Conservation (phyloP, 2,888 invertebrate genomes). For the Meandrusa payeni region DNA sequence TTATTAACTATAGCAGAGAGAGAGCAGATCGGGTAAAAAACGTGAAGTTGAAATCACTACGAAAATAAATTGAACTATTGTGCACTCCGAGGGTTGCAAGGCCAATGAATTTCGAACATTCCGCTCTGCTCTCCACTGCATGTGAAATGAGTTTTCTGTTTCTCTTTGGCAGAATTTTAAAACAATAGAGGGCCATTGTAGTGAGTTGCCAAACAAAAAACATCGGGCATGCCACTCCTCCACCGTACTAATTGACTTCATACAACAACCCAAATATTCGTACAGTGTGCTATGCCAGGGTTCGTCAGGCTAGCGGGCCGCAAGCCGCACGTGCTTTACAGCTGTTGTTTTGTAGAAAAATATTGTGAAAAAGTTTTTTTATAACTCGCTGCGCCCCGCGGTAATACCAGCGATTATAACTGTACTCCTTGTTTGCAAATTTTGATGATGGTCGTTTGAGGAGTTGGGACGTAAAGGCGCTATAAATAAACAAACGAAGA, state of each 20-base stretch:
- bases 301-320: conserved; percentile 1
- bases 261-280: conserved; percentile 11
- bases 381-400: no score
- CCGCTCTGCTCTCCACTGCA: conserved; percentile 2
- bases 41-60: conserved; percentile 4
- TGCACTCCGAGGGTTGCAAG: conserved; percentile 1
- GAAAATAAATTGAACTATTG: conserved; percentile 12
- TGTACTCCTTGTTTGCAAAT: no score
- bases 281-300: not conserved
- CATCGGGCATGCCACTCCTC: conserved; percentile 11
- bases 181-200: conserved; percentile 23
- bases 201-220: conserved; percentile 20
- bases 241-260: conserved; percentile 23
- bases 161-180: conserved; percentile 19
- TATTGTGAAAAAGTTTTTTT: no score
- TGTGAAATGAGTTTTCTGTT: conserved; percentile 21
- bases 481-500: no score
- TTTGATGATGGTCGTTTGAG: no score
- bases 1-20: not conserved
- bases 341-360: no score
- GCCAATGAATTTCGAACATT: conserved; percentile 17
- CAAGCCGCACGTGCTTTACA: no score
- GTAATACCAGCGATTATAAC: no score
- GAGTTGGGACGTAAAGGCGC: no score
- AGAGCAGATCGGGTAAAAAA: not conserved